A percentile compares a stretch with the other conserved stretches of the same genome.
phyloP scores from a whole-genome alignment of 2,797 vertebrate genomes.

The Corythornis leucogaster region DNA sequence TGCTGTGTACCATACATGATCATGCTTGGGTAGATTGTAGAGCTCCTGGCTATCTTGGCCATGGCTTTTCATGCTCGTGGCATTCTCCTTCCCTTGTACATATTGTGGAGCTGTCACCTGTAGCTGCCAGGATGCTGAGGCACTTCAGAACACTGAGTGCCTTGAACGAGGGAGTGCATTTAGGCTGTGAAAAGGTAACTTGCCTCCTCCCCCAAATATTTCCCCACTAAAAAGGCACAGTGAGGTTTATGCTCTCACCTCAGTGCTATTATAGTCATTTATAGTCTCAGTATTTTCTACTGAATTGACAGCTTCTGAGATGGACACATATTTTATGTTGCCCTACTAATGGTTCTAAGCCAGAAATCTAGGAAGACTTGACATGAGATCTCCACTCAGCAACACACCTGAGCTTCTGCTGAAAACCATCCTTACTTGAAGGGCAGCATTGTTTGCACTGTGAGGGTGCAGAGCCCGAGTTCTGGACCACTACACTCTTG shows the following conservation, averaged over 20 bases:
- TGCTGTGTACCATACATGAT: background rate
- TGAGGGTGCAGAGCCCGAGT: background rate
- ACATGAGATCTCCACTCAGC: background rate
- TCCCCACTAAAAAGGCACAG: background rate
- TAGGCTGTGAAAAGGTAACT: constrained; percentile 6
- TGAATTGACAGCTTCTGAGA: background rate
- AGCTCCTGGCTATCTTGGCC: constrained; percentile 31
- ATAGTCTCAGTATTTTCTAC: background rate
- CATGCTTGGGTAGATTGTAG: constrained; percentile 6
- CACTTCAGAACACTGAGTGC: constrained; percentile 34
- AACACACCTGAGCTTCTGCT: background rate
- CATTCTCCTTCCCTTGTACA: constrained; percentile 37
- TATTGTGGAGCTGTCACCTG: constrained; percentile 1
- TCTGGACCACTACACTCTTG: background rate
- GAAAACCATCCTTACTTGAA: background rate
- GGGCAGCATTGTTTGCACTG: background rate
- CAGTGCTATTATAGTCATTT: background rate
- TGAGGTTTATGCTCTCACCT: background rate
- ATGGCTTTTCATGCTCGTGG: background rate
- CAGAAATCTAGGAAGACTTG: constrained; percentile 10
- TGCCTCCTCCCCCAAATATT: background rate
- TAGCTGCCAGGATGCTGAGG: constrained; percentile 28
- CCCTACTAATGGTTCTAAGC: background rate
- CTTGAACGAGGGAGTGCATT: background rate
- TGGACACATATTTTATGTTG: background rate